These are phyloP conservation scores for Nymphalis polychloros DNA, from an alignment of 2,888 invertebrate species.

Conservation along the genomic window DNA sequence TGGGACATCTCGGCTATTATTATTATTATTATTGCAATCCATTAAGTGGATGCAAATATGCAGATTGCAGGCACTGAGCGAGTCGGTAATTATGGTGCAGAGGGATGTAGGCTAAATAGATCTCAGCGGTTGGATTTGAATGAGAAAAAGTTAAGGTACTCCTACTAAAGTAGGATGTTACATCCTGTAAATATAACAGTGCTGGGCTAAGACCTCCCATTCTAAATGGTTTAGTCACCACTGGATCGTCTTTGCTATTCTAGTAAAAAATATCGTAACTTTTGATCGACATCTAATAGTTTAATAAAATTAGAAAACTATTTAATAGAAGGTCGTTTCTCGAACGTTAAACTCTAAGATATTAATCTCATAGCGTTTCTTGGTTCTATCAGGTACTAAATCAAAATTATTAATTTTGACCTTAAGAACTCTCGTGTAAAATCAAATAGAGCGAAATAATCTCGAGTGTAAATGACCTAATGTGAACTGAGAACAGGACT, in stretches of 20 bases:
- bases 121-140: slow-evolving; percentile 23
- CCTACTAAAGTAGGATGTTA: not conserved
- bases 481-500: not conserved
- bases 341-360: slow-evolving; percentile 1
- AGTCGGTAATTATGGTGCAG: slow-evolving; percentile 22
- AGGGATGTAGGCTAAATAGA: slow-evolving; percentile 31
- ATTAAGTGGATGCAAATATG: slow-evolving; percentile 26
- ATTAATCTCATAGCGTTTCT: not conserved
- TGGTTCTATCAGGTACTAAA: not conserved
- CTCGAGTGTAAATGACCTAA: not conserved
- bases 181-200: too few species aligned
- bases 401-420: slow-evolving; percentile 3
- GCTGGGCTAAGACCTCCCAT: not conserved
- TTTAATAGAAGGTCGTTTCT: not conserved
- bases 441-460: too few species aligned
- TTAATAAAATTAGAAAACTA: not conserved
- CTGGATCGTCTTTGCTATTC: not conserved
- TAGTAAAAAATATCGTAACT: not conserved
- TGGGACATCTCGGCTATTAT: too few species aligned
- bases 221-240: not conserved
- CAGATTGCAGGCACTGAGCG: slow-evolving; percentile 14
- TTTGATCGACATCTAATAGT: not conserved
- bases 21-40: too few species aligned
- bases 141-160: slow-evolving; percentile 16
- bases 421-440: not conserved